Percentiles rank a stretch among this genome's conserved stretches.
These are phyloP conservation scores for Lepus americanus DNA, from an alignment of 2,113 vertebrate genomes.

Conservation along the genomic window DNA sequence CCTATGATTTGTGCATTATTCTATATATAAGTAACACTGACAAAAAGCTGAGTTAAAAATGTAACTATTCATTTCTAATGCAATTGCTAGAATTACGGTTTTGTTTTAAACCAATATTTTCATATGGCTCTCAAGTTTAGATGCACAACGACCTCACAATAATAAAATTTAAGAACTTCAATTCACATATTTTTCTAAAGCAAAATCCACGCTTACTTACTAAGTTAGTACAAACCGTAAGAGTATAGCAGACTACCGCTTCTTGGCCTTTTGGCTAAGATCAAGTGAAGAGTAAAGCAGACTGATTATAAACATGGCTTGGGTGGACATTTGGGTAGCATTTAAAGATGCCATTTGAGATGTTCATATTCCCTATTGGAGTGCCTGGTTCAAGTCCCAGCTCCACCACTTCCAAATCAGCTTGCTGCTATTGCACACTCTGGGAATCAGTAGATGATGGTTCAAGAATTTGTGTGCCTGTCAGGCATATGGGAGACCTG, in stretches of 20 bases:
- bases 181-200: background rate
- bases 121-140: background rate
- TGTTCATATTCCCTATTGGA: too few species aligned
- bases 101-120: background rate
- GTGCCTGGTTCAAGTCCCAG: too few species aligned
- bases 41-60: background rate
- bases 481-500: too few species aligned
- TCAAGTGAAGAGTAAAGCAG: background rate
- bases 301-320: background rate
- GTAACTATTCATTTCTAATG: background rate
- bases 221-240: background rate
- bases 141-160: background rate
- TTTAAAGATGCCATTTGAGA: too few species aligned
- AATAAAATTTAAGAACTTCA: background rate
- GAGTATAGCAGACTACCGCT: too few species aligned
- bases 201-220: background rate
- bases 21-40: background rate
- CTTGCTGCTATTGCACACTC: too few species aligned
- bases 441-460: too few species aligned
- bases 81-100: background rate
- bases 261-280: too few species aligned
- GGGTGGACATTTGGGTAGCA: background rate
- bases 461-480: too few species aligned
- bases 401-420: too few species aligned
- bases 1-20: background rate